A percentile compares a stretch with the other conserved stretches of the same genome.
Evolutionary conservation across 2,888 invertebrate species (phyloP).

Genomic region (Volucella zonaria): DNA sequence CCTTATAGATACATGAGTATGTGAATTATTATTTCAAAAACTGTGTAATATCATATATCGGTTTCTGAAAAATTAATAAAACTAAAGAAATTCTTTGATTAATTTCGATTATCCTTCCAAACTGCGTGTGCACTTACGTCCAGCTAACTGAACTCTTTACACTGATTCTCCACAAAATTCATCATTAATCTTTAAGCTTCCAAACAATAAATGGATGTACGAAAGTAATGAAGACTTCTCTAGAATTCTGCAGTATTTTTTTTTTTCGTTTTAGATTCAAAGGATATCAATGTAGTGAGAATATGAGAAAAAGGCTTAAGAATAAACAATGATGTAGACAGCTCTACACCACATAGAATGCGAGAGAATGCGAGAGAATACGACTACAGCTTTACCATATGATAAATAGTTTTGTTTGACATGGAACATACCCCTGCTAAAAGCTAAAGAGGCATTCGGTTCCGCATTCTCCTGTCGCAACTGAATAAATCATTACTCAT

Average conservation of each 20-base stretch:
- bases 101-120: too few species aligned
- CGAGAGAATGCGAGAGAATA: constrained; percentile 9
- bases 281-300: constrained; percentile 14
- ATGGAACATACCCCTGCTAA: constrained; percentile 9
- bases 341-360: not conserved
- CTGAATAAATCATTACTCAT: constrained; percentile 64
- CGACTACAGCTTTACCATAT: not conserved
- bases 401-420: constrained; percentile 55
- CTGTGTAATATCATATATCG: too few species aligned
- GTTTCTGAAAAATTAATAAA: too few species aligned
- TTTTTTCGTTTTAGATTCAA: constrained; percentile 48
- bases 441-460: constrained; percentile 15
- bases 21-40: too few species aligned
- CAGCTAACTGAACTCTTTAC: too few species aligned
- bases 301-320: constrained; percentile 16
- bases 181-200: constrained; percentile 55
- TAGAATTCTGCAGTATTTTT: not conserved
- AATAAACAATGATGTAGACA: constrained; percentile 51
- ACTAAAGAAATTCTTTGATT: too few species aligned
- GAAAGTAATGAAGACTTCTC: constrained; percentile 56
- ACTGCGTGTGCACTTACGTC: too few species aligned
- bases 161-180: constrained; percentile 27
- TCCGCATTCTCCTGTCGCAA: constrained; percentile 44
- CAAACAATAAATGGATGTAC: constrained; percentile 63
- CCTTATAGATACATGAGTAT: too few species aligned